Percentiles rank a stretch among this genome's conserved stretches.
These are phyloP conservation scores for Rhizoglyphus robini DNA, from an alignment of 1,140 invertebrate species.

Conservation along the genomic window DNA sequence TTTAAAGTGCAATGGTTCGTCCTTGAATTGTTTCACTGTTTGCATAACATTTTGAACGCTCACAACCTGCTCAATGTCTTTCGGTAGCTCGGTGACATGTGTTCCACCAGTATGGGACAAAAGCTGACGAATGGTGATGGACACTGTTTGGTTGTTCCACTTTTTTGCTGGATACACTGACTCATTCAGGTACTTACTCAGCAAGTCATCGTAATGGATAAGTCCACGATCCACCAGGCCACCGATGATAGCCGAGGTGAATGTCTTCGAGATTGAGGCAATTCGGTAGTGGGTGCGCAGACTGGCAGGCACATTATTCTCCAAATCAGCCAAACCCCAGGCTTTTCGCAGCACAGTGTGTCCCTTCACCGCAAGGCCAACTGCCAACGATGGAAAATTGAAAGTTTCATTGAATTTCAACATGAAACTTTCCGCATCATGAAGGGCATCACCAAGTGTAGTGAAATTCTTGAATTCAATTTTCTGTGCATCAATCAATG, in stretches of 20 bases:
- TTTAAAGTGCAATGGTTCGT: slow-evolving; percentile 6
- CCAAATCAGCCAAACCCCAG: neutral
- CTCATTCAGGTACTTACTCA: neutral
- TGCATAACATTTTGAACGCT: neutral
- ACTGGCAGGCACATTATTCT: neutral
- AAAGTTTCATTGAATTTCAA: neutral
- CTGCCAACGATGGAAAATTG: neutral
- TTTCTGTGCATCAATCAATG: too few relatives aligned
- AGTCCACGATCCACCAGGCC: neutral
- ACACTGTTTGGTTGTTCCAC: neutral
- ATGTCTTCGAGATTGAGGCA: neutral
- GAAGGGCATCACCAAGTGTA: neutral
- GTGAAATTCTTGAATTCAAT: neutral
- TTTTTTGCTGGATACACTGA: neutral
- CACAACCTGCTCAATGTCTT: neutral
- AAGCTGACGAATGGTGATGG: neutral
- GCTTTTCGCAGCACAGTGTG: neutral
- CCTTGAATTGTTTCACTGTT: neutral
- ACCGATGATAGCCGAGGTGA: neutral
- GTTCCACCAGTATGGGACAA: neutral
- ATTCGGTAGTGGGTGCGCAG: neutral
- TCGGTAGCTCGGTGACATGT: neutral
- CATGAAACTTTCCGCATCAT: neutral
- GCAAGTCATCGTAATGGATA: neutral
- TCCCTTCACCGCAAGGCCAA: neutral